Base-by-base conservation (phyloP, 2,113 vertebrate genomes). In the Aegotheles bennettii region DNA sequence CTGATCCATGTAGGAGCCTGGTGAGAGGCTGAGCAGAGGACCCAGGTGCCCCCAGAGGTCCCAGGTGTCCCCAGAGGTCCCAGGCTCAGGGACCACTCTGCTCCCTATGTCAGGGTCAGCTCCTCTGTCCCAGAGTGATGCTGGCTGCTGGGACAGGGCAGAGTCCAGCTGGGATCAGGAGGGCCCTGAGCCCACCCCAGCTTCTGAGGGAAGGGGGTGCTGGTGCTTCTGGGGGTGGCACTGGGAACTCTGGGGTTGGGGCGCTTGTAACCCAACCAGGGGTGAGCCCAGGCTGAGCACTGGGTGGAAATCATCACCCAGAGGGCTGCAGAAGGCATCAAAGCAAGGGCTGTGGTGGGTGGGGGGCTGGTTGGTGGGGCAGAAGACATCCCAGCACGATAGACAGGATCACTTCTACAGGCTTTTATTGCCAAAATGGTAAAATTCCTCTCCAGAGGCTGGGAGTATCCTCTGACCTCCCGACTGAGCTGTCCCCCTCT, bases 111-210 rank as follows among this genome's bases (percentile, higher is more conserved):
- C 8, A 8, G 43, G 40, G 31, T 29, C 50, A 73, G 50, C 42
- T 50, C 42, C 42, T 42, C 56, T 25, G 16, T 56, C 48, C 74
- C 13, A 0, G 15, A 4, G 3, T 43, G 64, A 38, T 1, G 3
- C 43, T 1, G 2, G 50, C 18, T n/a, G 50, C 29, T 1, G 1
- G 21, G 31, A 33, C 0, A 1, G 47, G 20, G 25, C 56, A 48
- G 56, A 42, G 23, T 42, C 48, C 8, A 1, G 10, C 3, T 64
- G 48, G 56, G 48, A 71, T n/a, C 10, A 36, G 35, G 42, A 57
- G 35, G 29, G 23, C 10, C 40, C 40, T 48, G 56, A 84, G 48
- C 48, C 25, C 42, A 51, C 64, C 31, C 8, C 64, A 50, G 26
- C 65, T 71, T 56, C 64, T 0, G 1, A 21, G 36, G 21, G 28